phyloP scores from a whole-genome alignment of 2,888 invertebrate species.

The Ariolimax columbianus region DNA sequence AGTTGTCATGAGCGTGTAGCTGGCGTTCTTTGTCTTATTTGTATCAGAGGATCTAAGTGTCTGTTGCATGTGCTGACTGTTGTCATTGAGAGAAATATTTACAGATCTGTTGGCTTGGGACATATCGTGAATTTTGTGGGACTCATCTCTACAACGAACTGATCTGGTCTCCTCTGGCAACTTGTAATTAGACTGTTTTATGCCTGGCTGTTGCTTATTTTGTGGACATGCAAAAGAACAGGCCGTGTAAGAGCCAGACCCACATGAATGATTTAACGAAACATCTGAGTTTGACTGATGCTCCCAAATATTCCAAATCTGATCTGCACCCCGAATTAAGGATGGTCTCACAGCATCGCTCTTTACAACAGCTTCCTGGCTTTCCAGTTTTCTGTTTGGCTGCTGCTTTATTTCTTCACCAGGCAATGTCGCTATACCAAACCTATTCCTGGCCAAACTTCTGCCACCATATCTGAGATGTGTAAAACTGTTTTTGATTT shows the following conservation, averaged over 20 bases:
- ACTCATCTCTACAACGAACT: neutral
- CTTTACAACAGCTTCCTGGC: neutral
- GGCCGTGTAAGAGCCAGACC: neutral
- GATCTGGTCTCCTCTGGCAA: neutral
- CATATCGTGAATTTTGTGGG: neutral
- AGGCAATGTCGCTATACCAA: neutral
- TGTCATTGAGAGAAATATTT: neutral
- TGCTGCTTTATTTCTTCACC: neutral
- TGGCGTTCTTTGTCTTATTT: neutral
- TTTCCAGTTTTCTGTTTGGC: neutral
- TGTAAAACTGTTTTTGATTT: neutral
- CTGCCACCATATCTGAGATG: neutral
- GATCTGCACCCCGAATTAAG: too few species aligned
- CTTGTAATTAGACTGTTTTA: neutral
- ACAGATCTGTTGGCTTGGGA: neutral
- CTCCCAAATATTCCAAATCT: neutral
- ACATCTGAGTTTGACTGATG: neutral
- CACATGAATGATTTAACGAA: neutral
- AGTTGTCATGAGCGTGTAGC: neutral
- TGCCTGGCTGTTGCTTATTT: neutral
- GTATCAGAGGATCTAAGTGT: neutral
- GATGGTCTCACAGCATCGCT: neutral
- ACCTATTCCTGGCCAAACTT: neutral
- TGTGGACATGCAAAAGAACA: too few species aligned
- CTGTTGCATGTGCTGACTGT: neutral